These are phyloP conservation scores for Myxocyprinus asiaticus DNA, from an alignment of 2,113 vertebrate genomes.

Conservation along the genomic window DNA sequence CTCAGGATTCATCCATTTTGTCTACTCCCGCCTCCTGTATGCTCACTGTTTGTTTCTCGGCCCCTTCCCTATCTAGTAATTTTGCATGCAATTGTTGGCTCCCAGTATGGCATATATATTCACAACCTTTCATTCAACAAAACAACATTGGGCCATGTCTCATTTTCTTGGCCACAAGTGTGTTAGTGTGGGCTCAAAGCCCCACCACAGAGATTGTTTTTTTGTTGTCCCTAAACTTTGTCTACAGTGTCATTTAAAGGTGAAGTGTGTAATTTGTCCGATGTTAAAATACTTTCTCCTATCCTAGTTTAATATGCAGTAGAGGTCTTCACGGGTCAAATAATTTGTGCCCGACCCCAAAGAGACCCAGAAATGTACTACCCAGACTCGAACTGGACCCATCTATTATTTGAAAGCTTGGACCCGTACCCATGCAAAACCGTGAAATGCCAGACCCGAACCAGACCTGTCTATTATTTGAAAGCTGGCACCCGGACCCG, in stretches of 20 bases:
- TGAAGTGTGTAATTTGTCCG: neutral
- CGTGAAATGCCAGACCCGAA: too few species aligned
- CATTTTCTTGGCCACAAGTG: neutral
- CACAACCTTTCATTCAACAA: slow-evolving; percentile 49
- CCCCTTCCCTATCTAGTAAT: slow-evolving; percentile 26
- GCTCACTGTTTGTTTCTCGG: slow-evolving; percentile 50
- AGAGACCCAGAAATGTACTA: too few species aligned
- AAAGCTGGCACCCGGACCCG: too few species aligned
- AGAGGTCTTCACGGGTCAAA: neutral
- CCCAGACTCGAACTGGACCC: too few species aligned
- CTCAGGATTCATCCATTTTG: slow-evolving; percentile 31
- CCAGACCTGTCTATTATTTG: too few species aligned
- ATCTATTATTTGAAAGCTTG: too few species aligned
- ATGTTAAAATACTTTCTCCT: neutral
- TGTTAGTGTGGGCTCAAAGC: neutral
- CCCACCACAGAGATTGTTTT: neutral
- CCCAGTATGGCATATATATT: slow-evolving; percentile 27
- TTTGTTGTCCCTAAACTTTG: neutral
- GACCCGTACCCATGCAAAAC: too few species aligned
- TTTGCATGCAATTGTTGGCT: slow-evolving; percentile 51
- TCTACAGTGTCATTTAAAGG: neutral
- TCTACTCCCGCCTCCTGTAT: slow-evolving; percentile 45
- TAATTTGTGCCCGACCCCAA: too few species aligned
- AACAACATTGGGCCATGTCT: slow-evolving; percentile 37
- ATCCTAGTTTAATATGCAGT: neutral